Conservation (phyloP, 2,888 invertebrate genomes). For the Ophion costatus region DNA sequence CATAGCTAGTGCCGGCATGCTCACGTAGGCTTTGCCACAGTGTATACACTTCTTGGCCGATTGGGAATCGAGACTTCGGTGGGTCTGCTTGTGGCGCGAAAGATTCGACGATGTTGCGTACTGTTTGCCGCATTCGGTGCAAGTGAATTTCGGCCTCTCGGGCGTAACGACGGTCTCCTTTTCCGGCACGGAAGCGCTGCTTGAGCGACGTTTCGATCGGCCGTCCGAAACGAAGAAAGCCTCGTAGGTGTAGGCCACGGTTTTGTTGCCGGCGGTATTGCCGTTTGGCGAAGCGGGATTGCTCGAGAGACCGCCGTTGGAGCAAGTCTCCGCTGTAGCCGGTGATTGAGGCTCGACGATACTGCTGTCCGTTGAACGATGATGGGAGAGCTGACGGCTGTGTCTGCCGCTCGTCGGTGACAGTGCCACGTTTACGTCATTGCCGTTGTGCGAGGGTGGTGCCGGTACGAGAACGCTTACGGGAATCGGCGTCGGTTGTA, state of each 20-base stretch:
- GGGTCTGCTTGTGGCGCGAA: constrained; percentile 96
- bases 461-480: constrained; percentile 80
- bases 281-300: constrained; percentile 57
- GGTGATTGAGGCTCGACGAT: constrained; percentile 77
- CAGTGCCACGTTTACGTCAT: constrained; percentile 61
- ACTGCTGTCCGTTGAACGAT: constrained; percentile 72
- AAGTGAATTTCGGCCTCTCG: constrained; percentile 87
- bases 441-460: constrained; percentile 66
- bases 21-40: constrained; percentile 99
- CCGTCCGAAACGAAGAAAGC: constrained; percentile 96
- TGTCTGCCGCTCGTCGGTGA: constrained; percentile 65
- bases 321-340: constrained; percentile 76
- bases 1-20: constrained; percentile 99
- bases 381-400: constrained; percentile 67
- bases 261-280: constrained; percentile 86
- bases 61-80: constrained; percentile 93
- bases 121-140: constrained; percentile 94
- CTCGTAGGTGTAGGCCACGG: constrained; percentile 95
- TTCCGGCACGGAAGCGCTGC: constrained; percentile 84
- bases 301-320: constrained; percentile 71
- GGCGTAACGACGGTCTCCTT: constrained; percentile 80
- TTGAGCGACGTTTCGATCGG: constrained; percentile 89
- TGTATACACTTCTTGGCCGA: constrained; percentile 97
- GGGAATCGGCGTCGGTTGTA: constrained; percentile 75
- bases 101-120: constrained; percentile 96